Evolutionary conservation across 2,113 vertebrate species (phyloP).

Genomic region (Pachypanchax playfairii): DNA sequence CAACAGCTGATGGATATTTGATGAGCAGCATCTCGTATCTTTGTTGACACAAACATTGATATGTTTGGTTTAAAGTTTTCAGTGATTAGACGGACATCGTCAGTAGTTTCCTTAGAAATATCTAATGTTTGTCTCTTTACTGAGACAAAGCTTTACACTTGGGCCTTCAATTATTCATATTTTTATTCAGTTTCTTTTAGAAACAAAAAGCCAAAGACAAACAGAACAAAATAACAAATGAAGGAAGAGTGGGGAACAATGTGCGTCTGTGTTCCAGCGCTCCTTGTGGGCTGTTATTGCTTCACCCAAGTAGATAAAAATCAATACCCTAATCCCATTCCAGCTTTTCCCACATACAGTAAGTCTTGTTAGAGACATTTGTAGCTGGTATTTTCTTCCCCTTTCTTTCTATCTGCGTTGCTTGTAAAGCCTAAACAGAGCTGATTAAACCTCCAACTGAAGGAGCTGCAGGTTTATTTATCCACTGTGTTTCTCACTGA

Average conservation of each 20-base stretch:
- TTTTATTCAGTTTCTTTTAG: too few species aligned
- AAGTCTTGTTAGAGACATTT: constrained; percentile 59
- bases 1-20: too few species aligned
- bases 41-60: neutral
- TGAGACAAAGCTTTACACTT: neutral
- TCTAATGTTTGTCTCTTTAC: neutral
- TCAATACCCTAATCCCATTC: constrained; percentile 58
- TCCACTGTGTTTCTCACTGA: too few species aligned
- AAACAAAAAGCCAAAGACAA: too few species aligned
- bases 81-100: too few species aligned
- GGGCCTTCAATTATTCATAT: too few species aligned
- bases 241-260: constrained; percentile 20
- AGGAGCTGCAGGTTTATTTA: constrained; percentile 19
- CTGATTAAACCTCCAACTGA: constrained; percentile 20
- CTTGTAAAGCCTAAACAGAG: constrained; percentile 29
- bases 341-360: constrained; percentile 54
- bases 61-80: too few species aligned
- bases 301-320: constrained; percentile 57
- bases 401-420: constrained; percentile 37
- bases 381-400: constrained; percentile 42
- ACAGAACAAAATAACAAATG: too few species aligned
- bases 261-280: constrained; percentile 35
- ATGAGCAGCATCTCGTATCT: neutral
- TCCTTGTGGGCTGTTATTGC: constrained; percentile 44
- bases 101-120: neutral